Evolutionary conservation across 2,113 vertebrate species (phyloP), one percentile per base, ranked within the genome.

Genomic region (Sphaerodactylus townsendi): DNA sequence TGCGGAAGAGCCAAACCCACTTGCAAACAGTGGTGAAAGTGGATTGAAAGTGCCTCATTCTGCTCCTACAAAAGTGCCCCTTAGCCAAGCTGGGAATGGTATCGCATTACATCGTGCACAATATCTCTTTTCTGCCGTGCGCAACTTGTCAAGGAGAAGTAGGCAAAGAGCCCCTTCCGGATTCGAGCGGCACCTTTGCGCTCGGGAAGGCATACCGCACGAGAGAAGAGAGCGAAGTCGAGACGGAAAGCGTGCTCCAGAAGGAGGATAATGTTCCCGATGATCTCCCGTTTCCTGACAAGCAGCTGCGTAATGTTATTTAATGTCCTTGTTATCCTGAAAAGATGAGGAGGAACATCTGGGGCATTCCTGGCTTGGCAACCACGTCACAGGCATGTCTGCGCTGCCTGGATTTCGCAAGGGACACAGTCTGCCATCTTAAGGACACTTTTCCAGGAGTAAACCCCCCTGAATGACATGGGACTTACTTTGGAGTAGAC

Each of bases 291-390:
- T 50, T 2, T 75, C 50, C n/a, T n/a, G n/a, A 75, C 72, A 53
- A 53, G 79, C 65, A 70, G 79, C 79, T 69, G 15, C 79, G 56
- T 70, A 46, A 69, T 70, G 46, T 30, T 81, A 81, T 69, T 81
- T 81, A 50, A 70, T 68, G 79, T 48, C 46, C 21, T 69, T 53
- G 35, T 10, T 80, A 80, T 53, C 37, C 68, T 37, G 35, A 50
- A 53, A 80, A 53, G 33, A 70, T 53, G 79, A 81, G 35, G 33
- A 30, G 46, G 25, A 56, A 25, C 79, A 81, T 81, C 79, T 70
- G 79, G 66, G 66, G 37, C 14, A 37, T 35, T 30, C 10, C 65
- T 53, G 46, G 25, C n/a, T 28, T 28, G 62, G 37, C 39, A 78
- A 44, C 35, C 28, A 59, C 56, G 10, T 19, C 39, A 23, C 2